Evolutionary conservation across 2,797 vertebrate genomes (phyloP).

Genomic region (Lithobates pipiens): DNA sequence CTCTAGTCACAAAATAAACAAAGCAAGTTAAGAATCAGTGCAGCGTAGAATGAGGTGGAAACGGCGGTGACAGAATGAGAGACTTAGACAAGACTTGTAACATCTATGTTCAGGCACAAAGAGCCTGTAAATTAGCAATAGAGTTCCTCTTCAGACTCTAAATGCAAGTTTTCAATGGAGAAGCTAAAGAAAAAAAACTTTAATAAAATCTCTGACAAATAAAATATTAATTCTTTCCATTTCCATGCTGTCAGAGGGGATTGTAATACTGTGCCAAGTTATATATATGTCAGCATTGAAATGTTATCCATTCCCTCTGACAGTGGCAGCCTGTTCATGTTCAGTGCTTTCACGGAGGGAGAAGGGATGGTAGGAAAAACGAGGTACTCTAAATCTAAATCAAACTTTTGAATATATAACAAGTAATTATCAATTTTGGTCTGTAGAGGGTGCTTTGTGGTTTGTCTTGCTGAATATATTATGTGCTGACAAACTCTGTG

Average conservation of each 20-base stretch:
- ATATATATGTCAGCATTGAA: conserved; percentile 11
- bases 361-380: not conserved
- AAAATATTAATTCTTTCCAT: conserved; percentile 36
- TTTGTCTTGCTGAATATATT: not conserved
- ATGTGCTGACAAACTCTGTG: not conserved
- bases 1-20: conserved; percentile 62
- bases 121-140: conserved; percentile 18
- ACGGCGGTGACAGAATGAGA: conserved; percentile 21
- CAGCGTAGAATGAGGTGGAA: conserved; percentile 50
- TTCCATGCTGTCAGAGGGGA: conserved; percentile 21
- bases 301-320: not conserved
- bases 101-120: conserved; percentile 8
- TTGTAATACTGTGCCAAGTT: conserved; percentile 1
- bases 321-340: not conserved
- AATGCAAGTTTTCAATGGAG: not conserved
- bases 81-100: conserved; percentile 6
- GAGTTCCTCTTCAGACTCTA: conserved; percentile 16
- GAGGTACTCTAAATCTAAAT: not conserved
- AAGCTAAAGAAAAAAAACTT: conserved; percentile 4
- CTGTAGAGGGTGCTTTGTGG: conserved; percentile 42
- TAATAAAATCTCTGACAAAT: conserved; percentile 23
- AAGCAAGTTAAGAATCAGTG: conserved; percentile 44
- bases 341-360: not conserved
- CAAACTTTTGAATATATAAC: not conserved
- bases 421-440: conserved; percentile 3